A percentile compares a stretch with the other conserved stretches of the same genome.
Conservation (phyloP, 2,888 invertebrate species). For the Euspilapteryx auroguttella region DNA sequence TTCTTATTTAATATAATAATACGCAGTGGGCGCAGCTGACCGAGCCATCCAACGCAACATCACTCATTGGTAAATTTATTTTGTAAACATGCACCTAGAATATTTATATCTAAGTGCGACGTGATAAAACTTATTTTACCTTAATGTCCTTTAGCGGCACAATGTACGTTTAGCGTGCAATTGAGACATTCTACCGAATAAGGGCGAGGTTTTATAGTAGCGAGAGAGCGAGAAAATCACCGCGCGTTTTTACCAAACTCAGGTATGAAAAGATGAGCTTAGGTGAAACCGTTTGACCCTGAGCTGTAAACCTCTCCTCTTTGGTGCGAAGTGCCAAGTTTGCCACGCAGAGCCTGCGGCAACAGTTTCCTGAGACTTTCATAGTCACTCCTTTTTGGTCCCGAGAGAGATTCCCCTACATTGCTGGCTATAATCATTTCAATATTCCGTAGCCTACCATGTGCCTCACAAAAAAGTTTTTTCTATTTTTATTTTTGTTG, state of each 20-base stretch:
- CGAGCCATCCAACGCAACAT: slow-evolving; percentile 4
- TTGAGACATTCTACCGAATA: not conserved
- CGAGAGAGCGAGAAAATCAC: not conserved
- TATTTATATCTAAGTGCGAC: slow-evolving; percentile 3
- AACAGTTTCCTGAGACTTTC: too few relatives aligned
- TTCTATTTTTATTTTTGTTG: too few relatives aligned
- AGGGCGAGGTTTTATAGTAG: not conserved
- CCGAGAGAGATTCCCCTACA: too few relatives aligned
- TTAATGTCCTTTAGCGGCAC: too few relatives aligned
- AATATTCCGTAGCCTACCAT: too few relatives aligned
- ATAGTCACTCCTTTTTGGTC: too few relatives aligned
- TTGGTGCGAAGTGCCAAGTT: too few relatives aligned
- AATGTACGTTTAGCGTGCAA: not conserved
- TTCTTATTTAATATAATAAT: too few relatives aligned
- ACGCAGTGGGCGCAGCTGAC: slow-evolving; percentile 5
- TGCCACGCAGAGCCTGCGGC: too few relatives aligned
- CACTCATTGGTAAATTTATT: slow-evolving; percentile 6
- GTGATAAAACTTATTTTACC: slow-evolving; percentile 2
- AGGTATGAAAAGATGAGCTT: not conserved
- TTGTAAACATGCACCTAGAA: slow-evolving; percentile 4
- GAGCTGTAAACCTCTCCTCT: too few relatives aligned
- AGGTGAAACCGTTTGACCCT: not conserved
- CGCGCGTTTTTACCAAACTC: not conserved
- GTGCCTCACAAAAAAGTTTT: too few relatives aligned
- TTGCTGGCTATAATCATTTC: too few relatives aligned